Base-by-base conservation (phyloP, 2,113 vertebrate genomes). In the Gobiocypris rarus region DNA sequence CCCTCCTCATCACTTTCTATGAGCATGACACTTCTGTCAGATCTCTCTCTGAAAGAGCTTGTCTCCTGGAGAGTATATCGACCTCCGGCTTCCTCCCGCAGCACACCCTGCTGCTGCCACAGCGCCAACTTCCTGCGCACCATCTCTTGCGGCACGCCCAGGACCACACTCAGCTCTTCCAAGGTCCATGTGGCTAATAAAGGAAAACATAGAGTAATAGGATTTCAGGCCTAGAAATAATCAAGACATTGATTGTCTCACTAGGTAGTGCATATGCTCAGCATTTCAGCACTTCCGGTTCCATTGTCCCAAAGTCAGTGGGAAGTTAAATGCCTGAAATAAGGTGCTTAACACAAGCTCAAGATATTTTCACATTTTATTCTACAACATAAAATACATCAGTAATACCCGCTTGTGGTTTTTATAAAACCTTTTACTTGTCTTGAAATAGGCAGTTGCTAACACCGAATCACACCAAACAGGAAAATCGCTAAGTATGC, bases 101-200 rank as follows among this genome's bases (percentile, higher is more conserved):
- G 92, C n/a, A 99, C 95, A 0, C 98, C 97, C 73, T 98, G 97
- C 93, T 99, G 98, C 90, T 98, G 95, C 98, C 98, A 99, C 89
- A 99, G 91, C 0, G 97, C 94, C 93, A 99, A 90, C 88, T 97
- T 98, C 77, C 97, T 95, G 89, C 97, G 96, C 83, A 98, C 92
- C 1, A 96, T 94, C 0, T 96, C 95, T 88, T 93, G 95, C 0
- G 97, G 96, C 77, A 97, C 96, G 13, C 97, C 97, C 34, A 99
- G 94, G 76, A 91, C 95, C 1, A 89, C 90, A 1, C 97, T 98
- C 90, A 99, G 93, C 83, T 98, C 97, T 38, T 97, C 95, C 92
- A 99, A 89, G 0, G 91, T 95, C 97, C 98, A 99, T 0, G 93
- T 95, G 56, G 94, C 98, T 99, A 90, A 0, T 0, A 2, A 26